A percentile compares a stretch with the other conserved stretches of the same genome.
phyloP scores from a whole-genome alignment of 2,888 invertebrate genomes.

The Caenorhabditis japonica region DNA sequence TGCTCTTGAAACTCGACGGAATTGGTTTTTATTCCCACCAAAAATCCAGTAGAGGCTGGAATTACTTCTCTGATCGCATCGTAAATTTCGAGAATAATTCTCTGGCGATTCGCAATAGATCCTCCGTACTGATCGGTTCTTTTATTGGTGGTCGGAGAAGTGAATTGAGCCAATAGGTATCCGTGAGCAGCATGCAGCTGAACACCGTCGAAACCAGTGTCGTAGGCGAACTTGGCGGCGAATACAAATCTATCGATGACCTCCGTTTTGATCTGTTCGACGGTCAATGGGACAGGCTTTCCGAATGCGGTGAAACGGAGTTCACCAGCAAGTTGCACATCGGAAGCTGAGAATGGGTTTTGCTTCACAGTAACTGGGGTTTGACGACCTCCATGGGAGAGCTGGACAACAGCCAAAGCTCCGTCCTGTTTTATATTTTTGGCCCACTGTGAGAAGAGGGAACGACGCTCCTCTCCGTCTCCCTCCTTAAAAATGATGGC shows the following conservation, averaged over 20 bases:
- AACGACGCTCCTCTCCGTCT: slow-evolving; percentile 30
- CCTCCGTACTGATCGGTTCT: slow-evolving; percentile 65
- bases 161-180: slow-evolving; percentile 66
- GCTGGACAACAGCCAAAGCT: slow-evolving; percentile 56
- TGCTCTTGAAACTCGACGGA: slow-evolving; percentile 69
- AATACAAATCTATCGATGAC: slow-evolving; percentile 59
- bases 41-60: slow-evolving; percentile 60
- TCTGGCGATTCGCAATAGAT: slow-evolving; percentile 52
- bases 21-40: slow-evolving; percentile 70
- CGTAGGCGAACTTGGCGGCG: slow-evolving; percentile 55
- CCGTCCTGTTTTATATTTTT: slow-evolving; percentile 57
- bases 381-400: slow-evolving; percentile 63
- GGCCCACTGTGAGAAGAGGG: slow-evolving; percentile 41
- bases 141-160: slow-evolving; percentile 63
- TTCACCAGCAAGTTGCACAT: slow-evolving; percentile 55
- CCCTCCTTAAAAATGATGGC: slow-evolving; percentile 50
- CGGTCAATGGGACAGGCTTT: slow-evolving; percentile 60
- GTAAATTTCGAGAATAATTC: slow-evolving; percentile 62
- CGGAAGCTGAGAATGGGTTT: slow-evolving; percentile 65
- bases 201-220: slow-evolving; percentile 67
- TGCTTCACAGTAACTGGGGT: slow-evolving; percentile 61
- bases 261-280: slow-evolving; percentile 67
- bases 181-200: slow-evolving; percentile 67
- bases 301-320: slow-evolving; percentile 60
- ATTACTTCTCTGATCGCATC: slow-evolving; percentile 60